A percentile compares a stretch with the other conserved stretches of the same genome.
Conservation (phyloP, 2,113 vertebrate species). For the Heterochromis multidens region DNA sequence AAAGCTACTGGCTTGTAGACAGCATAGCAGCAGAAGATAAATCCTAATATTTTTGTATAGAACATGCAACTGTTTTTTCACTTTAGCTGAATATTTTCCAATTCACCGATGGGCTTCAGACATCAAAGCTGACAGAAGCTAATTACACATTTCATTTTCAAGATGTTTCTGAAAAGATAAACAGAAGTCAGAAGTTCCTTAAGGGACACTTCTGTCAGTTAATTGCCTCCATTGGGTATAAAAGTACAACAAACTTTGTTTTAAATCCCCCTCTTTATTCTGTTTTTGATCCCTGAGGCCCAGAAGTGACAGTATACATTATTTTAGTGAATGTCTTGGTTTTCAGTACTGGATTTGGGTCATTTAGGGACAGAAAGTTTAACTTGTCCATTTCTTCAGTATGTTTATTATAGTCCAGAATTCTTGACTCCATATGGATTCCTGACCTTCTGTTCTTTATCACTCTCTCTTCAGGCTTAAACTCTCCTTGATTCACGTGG, state of each 20-base stretch:
- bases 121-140: slow-evolving; percentile 31
- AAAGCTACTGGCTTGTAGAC: neutral
- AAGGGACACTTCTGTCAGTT: neutral
- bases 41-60: neutral
- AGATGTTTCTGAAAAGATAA: slow-evolving; percentile 21
- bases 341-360: neutral
- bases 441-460: neutral
- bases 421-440: neutral
- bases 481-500: neutral
- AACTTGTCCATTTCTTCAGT: neutral
- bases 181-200: slow-evolving; percentile 1
- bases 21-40: neutral
- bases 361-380: neutral
- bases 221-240: slow-evolving; percentile 19
- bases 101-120: neutral
- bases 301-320: neutral
- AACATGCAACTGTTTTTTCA: neutral
- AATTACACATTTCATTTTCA: slow-evolving; percentile 18
- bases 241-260: neutral
- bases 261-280: neutral
- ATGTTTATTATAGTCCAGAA: neutral
- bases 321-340: neutral
- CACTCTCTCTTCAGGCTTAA: neutral
- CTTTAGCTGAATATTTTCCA: neutral
- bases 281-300: neutral